Evolutionary conservation across 2,113 vertebrate genomes (phyloP).

Genomic region (Chaetura pelagica): DNA sequence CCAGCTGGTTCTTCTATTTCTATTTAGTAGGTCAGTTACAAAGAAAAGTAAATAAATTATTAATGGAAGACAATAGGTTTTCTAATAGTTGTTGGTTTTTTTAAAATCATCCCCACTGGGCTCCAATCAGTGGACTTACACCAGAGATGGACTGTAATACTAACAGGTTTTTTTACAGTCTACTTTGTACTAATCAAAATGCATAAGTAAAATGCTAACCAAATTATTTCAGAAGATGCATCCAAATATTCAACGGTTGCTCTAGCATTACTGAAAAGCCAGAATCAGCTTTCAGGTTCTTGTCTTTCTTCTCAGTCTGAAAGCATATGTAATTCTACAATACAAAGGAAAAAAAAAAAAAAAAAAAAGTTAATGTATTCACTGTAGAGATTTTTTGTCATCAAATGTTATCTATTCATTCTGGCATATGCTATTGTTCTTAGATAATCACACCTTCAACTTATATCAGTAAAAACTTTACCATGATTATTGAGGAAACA

Average conservation of each 20-base stretch:
- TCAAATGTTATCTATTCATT: not conserved
- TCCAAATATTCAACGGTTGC: not conserved
- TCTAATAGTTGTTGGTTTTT: not conserved
- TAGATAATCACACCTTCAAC: not conserved
- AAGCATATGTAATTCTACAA: not conserved
- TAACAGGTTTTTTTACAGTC: not conserved
- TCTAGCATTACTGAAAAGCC: not conserved
- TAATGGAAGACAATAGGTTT: not conserved
- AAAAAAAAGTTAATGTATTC: not conserved
- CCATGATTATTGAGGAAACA: not conserved
- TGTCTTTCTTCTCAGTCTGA: not conserved
- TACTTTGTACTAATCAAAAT: slow-evolving; percentile 11
- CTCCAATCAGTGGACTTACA: not conserved
- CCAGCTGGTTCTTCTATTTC: not conserved
- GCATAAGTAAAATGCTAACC: not conserved
- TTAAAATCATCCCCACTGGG: not conserved
- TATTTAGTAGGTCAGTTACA: slow-evolving; percentile 7
- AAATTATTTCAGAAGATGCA: slow-evolving; percentile 11
- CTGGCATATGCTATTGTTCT: not conserved
- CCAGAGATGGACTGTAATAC: not conserved
- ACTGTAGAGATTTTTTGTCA: not conserved
- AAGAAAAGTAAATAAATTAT: slow-evolving; percentile 7
- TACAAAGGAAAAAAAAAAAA: not conserved
- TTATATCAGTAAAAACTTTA: not conserved
- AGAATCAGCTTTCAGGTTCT: not conserved